phyloP scores from a whole-genome alignment of 2,113 vertebrate species.

The Tachysurus vachellii region DNA sequence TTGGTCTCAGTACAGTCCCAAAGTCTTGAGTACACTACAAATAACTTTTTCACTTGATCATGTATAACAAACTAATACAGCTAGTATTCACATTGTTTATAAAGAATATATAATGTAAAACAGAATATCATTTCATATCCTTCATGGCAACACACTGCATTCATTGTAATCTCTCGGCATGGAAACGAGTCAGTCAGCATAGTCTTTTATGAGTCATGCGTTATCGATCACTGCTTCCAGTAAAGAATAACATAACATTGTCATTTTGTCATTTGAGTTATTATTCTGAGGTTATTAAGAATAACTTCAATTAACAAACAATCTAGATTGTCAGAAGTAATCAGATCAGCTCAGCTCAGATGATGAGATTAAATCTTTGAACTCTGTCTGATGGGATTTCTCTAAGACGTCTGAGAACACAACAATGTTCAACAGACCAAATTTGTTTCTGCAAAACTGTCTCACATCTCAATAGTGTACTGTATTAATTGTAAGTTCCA shows the following conservation, averaged over 20 bases:
- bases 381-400: background rate
- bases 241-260: background rate
- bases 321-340: background rate
- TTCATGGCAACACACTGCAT: background rate
- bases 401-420: background rate
- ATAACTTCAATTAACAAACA: background rate
- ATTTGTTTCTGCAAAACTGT: background rate
- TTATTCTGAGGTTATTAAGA: background rate
- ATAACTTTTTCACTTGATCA: background rate
- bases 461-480: background rate
- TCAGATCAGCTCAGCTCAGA: background rate
- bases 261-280: background rate
- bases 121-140: background rate
- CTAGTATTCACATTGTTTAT: background rate
- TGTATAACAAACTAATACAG: background rate
- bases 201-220: background rate
- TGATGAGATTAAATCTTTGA: background rate
- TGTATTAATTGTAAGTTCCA: background rate
- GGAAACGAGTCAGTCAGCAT: background rate
- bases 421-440: background rate
- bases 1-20: too few relatives aligned
- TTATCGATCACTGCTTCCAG: background rate
- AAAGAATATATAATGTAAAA: background rate
- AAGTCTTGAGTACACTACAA: background rate
- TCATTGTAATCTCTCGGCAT: background rate